Evolutionary conservation across 2,797 vertebrate species (phyloP).

Genomic region (Parambassis ranga): DNA sequence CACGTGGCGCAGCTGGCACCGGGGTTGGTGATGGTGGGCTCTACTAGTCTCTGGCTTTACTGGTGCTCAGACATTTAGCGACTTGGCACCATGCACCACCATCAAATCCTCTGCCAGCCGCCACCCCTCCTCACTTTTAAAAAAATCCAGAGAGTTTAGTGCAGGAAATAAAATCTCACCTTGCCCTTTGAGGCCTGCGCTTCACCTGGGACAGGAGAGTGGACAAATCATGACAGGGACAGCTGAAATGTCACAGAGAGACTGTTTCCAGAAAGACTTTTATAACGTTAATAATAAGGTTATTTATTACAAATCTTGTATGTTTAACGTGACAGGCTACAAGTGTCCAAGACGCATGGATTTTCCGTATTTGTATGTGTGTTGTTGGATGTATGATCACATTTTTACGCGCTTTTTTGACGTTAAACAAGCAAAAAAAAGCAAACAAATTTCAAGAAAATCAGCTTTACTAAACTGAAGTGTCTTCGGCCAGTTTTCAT

Average conservation of each 20-base stretch:
- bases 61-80: slow-evolving; percentile 84
- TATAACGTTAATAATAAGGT: not conserved
- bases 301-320: too few relatives aligned
- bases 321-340: not conserved
- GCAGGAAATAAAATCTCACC: slow-evolving; percentile 17
- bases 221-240: not conserved
- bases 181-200: slow-evolving; percentile 11
- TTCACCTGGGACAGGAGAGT: slow-evolving; percentile 14
- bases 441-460: too few relatives aligned
- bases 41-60: slow-evolving; percentile 66
- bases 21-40: slow-evolving; percentile 63
- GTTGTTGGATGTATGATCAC: too few relatives aligned
- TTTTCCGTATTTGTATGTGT: too few relatives aligned
- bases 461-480: not conserved
- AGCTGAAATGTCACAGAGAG: not conserved
- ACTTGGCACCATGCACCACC: slow-evolving; percentile 74
- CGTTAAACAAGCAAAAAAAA: too few relatives aligned
- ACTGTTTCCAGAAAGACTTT: not conserved
- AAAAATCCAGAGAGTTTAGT: slow-evolving; percentile 30
- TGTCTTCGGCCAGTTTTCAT: too few relatives aligned
- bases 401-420: too few relatives aligned
- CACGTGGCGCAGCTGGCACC: slow-evolving; percentile 83
- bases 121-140: slow-evolving; percentile 37
- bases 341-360: not conserved
- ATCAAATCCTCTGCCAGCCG: slow-evolving; percentile 68